A percentile compares a stretch with the other conserved stretches of the same genome.
Conservation (phyloP, 2,888 invertebrate species). For the Lasioglossum vierecki region DNA sequence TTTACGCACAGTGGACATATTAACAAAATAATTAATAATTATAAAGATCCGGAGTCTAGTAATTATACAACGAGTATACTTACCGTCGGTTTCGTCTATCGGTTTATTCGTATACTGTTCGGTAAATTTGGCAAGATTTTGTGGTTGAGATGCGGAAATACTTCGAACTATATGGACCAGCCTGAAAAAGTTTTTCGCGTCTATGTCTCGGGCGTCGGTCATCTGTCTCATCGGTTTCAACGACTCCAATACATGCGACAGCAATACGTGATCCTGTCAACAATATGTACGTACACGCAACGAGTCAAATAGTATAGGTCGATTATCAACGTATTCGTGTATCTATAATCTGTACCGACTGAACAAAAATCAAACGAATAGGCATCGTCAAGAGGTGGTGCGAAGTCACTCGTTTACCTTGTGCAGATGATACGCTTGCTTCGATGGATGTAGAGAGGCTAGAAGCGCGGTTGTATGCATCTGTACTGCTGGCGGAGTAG, state of each 20-base stretch:
- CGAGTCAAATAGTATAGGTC: neutral
- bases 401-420: slow-evolving; percentile 86
- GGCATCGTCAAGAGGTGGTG: neutral
- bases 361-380: neutral
- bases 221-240: slow-evolving; percentile 87
- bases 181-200: slow-evolving; percentile 96
- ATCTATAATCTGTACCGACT: neutral
- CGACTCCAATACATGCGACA: slow-evolving; percentile 90
- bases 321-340: neutral
- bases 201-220: slow-evolving; percentile 89
- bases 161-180: slow-evolving; percentile 93
- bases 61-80: slow-evolving; percentile 41
- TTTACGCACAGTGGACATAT: too few species aligned
- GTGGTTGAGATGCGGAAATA: slow-evolving; percentile 93
- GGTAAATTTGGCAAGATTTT: slow-evolving; percentile 90
- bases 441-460: slow-evolving; percentile 91
- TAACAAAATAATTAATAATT: too few species aligned
- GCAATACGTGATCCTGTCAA: slow-evolving; percentile 91
- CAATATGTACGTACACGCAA: neutral
- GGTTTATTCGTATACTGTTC: slow-evolving; percentile 86
- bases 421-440: slow-evolving; percentile 92
- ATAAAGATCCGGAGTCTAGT: too few species aligned
- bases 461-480: slow-evolving; percentile 93
- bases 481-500: slow-evolving; percentile 90
- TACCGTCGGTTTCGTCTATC: slow-evolving; percentile 79